These are phyloP conservation scores for Trissolcus japonicus DNA, from an alignment of 2,888 invertebrate species.

Conservation along the genomic window DNA sequence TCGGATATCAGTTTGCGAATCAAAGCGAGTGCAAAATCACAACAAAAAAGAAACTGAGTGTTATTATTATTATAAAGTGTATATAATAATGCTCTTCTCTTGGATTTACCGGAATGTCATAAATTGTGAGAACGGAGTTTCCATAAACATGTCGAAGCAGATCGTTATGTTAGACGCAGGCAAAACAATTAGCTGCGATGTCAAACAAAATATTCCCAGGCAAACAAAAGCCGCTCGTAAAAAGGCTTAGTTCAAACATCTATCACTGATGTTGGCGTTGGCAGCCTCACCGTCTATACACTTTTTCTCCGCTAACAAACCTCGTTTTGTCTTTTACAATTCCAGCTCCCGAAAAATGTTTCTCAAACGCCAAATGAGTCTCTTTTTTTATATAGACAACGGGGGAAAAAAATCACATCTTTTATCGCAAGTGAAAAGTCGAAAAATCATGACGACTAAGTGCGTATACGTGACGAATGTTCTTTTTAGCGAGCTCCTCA, in stretches of 20 bases:
- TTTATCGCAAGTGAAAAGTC: too few relatives aligned
- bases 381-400: background rate
- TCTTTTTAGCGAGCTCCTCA: constrained; percentile 39
- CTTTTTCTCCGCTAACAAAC: constrained; percentile 2
- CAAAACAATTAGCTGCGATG: constrained; percentile 39
- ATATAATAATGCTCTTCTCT: too few relatives aligned
- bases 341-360: background rate
- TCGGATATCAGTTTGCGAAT: too few relatives aligned
- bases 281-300: constrained; percentile 32
- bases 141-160: constrained; percentile 16
- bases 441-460: too few relatives aligned
- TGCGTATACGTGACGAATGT: constrained; percentile 20
- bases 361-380: background rate
- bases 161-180: constrained; percentile 6
- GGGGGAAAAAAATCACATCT: too few relatives aligned
- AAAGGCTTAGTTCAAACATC: constrained; percentile 41
- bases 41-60: too few relatives aligned
- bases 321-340: constrained; percentile 12
- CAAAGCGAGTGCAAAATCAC: too few relatives aligned
- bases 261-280: constrained; percentile 43
- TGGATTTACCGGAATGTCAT: background rate
- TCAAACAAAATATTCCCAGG: constrained; percentile 20
- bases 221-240: constrained; percentile 13
- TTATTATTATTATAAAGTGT: too few relatives aligned
- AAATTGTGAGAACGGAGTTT: background rate